Evolutionary conservation across 2,113 vertebrate species (phyloP), one percentile per base, ranked within the genome.

Genomic region (Planiliza haematocheilus): DNA sequence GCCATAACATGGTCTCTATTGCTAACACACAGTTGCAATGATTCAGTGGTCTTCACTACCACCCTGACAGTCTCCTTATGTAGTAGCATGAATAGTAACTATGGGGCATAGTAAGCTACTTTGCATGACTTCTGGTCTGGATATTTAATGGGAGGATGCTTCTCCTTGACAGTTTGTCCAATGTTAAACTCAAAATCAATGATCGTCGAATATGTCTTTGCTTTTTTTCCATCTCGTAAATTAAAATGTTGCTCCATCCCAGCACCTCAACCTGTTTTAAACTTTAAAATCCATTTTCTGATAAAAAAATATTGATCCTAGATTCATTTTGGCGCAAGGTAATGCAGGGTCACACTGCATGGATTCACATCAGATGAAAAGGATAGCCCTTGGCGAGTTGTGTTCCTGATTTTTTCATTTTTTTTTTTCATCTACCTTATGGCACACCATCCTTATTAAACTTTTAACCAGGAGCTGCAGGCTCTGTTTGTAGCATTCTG

Each of bases 371-470:
- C 41, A 76, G 52, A 80, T 74, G 65, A 64, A 81, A 73, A 70
- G 70, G 9, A 51, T 56, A 13, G 64, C 76, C 79, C 11, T 41
- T 7, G 34, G 81, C 65, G 65, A 64, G 41, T 21, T 60, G 60
- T 55, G 65, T 61, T 53, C n/a, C 38, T 60, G 51, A 30, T 30
- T 30, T 30, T 30, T 30, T 30, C 5, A n/a, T 30, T 30, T 30
- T 43, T 60, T 53, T 64, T 72, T 79, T 71, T 56, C 64, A 21
- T 70, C 62, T 53, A 46, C 43, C 30, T 4, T 73, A 46, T 53
- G 53, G 5, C 55, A 39, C 64, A 30, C 17, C 38, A 24, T 45
- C 66, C 74, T 77, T 74, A 85, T 86, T 82, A 89, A 85, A 88
- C 49, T 51, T 81, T 80, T 36, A 77, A 48, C 55, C 59, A 16